A percentile compares a stretch with the other conserved stretches of the same genome.
phyloP scores from a whole-genome alignment of 2,797 vertebrate species.

The Lacerta viridis region DNA sequence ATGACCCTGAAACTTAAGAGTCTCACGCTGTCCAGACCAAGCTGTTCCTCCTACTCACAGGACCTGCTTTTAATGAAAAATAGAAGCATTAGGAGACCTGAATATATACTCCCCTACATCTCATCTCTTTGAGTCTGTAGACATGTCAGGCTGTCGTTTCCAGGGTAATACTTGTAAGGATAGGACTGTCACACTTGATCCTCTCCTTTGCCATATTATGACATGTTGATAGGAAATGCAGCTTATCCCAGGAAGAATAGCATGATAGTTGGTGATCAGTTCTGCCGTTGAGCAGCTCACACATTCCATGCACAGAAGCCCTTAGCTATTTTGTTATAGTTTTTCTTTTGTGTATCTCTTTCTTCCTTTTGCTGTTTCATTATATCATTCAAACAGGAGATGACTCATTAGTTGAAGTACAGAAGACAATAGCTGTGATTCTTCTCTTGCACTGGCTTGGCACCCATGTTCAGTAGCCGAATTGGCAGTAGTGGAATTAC shows the following conservation, averaged over 20 bases:
- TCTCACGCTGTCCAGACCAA: not conserved
- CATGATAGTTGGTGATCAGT: not conserved
- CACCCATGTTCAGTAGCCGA: not conserved
- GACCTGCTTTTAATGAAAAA: not conserved
- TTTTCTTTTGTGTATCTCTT: constrained; percentile 5
- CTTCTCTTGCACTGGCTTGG: constrained; percentile 34
- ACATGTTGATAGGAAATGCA: not conserved
- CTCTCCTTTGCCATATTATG: not conserved
- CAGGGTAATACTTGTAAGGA: not conserved
- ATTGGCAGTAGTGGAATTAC: constrained; percentile 13
- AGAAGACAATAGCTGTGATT: constrained; percentile 13
- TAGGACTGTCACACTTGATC: not conserved
- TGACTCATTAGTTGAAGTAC: constrained; percentile 30
- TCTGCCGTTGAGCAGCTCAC: not conserved
- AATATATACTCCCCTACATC: not conserved
- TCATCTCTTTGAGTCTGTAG: not conserved
- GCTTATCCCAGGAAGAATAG: not conserved
- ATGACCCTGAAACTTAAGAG: no score
- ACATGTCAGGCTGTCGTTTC: not conserved
- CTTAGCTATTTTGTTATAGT: not conserved
- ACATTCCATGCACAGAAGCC: not conserved
- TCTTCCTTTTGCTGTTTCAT: constrained; percentile 6
- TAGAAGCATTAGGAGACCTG: not conserved
- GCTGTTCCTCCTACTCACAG: not conserved
- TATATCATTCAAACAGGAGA: constrained; percentile 26